Evolutionary conservation across 2,888 invertebrate species (phyloP), one percentile per base, ranked within the genome.

Genomic region (Tortrix viridana): DNA sequence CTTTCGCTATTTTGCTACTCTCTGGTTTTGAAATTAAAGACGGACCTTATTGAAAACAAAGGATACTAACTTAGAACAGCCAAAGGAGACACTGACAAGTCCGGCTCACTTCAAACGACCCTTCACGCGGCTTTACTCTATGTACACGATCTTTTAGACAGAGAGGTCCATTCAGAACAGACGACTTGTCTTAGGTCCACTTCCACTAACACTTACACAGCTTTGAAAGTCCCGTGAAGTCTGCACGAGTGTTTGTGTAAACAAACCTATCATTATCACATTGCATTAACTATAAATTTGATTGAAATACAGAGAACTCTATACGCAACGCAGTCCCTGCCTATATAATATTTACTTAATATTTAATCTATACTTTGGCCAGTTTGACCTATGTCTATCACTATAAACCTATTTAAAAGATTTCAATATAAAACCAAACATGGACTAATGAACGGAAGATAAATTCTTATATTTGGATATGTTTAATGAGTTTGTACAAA

Each of bases 401-500:
- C 66, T 69, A 72, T 70, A 65, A 68, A 66, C 71, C 69, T 71
- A 61, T 59, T 48, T 47, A 63, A 64, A 60, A 62, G 41, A 61
- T 61, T 50, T 37, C 14, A 43, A 52, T 60, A 61, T 48, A 58
- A 64, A 59, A 64, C 54, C 20, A 59, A 47, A 55, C 44, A 50
- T 55, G 43, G 41, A 41, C 38, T 64, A 57, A 37, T 50, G 43
- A 60, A 64, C 58, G 49, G 49, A 59, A 59, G 49, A 59, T 59
- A 59, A 60, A 50, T 64, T 58, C 49, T 53, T 44, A 70, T 65
- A 60, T 61, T 74, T 70, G 71, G 85, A 86, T 88, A 88, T 86
- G 86, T 86, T 77, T 67, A 67, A 82, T 80, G 79, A 80, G 67
- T 84, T 85, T 87, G 81, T 85, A 85, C 82, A 87, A 75, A 80